A percentile compares a stretch with the other conserved stretches of the same genome.
Conservation (phyloP, 2,113 vertebrate species). For the Hyperoodon ampullatus region DNA sequence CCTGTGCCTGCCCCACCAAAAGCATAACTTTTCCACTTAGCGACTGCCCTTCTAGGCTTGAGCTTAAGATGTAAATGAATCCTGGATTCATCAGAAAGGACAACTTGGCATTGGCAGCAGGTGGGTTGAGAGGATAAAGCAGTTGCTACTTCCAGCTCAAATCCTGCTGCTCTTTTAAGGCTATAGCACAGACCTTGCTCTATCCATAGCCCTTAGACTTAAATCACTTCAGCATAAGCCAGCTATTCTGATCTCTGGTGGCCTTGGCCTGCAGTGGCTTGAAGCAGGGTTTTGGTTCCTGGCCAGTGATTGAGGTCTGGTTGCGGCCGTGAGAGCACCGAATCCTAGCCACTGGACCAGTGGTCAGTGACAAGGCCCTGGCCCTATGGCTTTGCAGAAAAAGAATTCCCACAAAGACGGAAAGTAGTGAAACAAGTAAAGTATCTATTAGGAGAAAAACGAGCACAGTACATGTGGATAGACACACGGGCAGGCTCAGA, state of each 20-base stretch:
- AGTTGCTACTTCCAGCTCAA: constrained; percentile 22
- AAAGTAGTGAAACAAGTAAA: too few species aligned
- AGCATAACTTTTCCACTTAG: not conserved
- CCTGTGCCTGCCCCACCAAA: not conserved
- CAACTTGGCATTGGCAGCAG: not conserved
- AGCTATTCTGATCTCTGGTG: not conserved
- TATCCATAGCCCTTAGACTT: not conserved
- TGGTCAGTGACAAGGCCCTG: too few species aligned
- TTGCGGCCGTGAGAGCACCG: too few species aligned
- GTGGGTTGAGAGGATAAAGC: not conserved
- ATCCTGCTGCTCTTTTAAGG: not conserved
- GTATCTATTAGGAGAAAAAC: too few species aligned
- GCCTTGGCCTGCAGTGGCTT: too few species aligned
- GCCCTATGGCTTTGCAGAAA: too few species aligned
- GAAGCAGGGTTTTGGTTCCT: too few species aligned
- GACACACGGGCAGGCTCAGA: too few species aligned
- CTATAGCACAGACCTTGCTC: not conserved
- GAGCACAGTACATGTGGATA: too few species aligned
- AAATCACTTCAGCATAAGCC: not conserved
- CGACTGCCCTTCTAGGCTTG: not conserved
- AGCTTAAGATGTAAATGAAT: not conserved
- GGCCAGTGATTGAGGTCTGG: too few species aligned
- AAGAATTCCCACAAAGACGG: too few species aligned
- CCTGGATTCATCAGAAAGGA: not conserved
- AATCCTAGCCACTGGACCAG: too few species aligned